Base-by-base conservation (phyloP, 2,888 invertebrate genomes). In the Chloroclysta siterata region DNA sequence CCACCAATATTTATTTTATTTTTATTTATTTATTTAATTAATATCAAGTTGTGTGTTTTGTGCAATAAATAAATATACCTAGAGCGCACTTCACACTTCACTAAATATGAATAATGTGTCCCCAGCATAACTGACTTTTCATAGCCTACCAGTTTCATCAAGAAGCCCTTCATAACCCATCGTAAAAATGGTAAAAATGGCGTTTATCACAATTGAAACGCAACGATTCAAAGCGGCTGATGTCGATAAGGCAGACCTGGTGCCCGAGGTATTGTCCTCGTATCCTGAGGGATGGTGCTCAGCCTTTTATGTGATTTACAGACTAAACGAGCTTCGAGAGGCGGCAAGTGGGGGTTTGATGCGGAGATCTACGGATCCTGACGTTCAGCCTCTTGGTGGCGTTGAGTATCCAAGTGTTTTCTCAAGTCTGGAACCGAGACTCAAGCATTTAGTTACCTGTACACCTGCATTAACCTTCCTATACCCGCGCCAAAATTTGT, bases 271-370 rank as follows among this genome's bases (percentile, higher is more conserved):
- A 66, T 60, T 62, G 63, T 63, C 59, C 53, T 58, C 36, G 22
- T 28, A 29, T 55, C 59, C 59, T 51, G 48, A 51, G 36, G 41
- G 53, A 56, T n/a, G 39, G 52, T 48, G 51, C 58, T 58, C 47
- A 50, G 56, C 41, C 83, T 81, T 81, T 84, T 81, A 84, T 79
- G 85, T 78, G 80, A 82, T 83, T 81, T 76, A 74, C 75, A 75
- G 82, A 69, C 76, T 74, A 74, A 82, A 80, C 46, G 70, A 75
- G 73, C 75, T 71, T 76, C 68, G 73, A 81, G 79, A 69, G 78
- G 69, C 42, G 13, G 53, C 29, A 29, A 60, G 54, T 15, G 53
- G 41, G 52, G 15, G 11, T 51, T 54, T 44, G 44, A 46, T 28
- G 10, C 29, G 29, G 53, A 14, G 48, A 52, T 51, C 36, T 42